Conservation (phyloP, 2,113 vertebrate genomes). For the Rhynchomys soricoides region DNA sequence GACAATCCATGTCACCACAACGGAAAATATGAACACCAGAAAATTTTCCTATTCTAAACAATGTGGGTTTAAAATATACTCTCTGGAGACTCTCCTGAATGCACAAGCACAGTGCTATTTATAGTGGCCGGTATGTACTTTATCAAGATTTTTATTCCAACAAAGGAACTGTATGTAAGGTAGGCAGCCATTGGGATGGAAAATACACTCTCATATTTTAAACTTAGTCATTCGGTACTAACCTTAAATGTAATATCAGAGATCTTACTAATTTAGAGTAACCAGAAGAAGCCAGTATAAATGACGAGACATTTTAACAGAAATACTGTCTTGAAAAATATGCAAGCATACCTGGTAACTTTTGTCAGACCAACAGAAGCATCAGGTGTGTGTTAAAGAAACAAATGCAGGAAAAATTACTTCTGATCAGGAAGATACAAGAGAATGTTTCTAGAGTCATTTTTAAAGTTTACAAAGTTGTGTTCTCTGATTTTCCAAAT, state of each 20-base stretch:
- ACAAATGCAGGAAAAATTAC: constrained; percentile 17
- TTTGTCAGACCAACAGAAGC: background rate
- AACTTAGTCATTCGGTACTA: constrained; percentile 65
- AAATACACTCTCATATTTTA: constrained; percentile 75
- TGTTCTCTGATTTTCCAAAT: constrained; percentile 31
- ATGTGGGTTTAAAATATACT: constrained; percentile 86
- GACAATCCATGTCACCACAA: constrained; percentile 69
- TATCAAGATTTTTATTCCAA: constrained; percentile 86
- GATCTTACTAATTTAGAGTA: constrained; percentile 36
- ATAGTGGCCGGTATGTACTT: constrained; percentile 82
- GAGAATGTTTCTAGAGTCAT: constrained; percentile 29
- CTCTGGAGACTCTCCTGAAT: constrained; percentile 82
- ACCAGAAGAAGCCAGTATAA: background rate
- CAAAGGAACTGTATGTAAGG: constrained; percentile 84
- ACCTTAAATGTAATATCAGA: constrained; percentile 47
- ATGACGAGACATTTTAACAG: constrained; percentile 15
- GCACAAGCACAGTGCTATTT: constrained; percentile 85
- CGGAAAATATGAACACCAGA: constrained; percentile 86
- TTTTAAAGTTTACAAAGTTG: background rate
- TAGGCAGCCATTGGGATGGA: constrained; percentile 78
- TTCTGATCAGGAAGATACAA: constrained; percentile 57
- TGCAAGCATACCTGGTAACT: constrained; percentile 18
- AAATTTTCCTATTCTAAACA: constrained; percentile 89
- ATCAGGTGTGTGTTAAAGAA: constrained; percentile 23
- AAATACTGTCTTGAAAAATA: constrained; percentile 51